A percentile compares a stretch with the other conserved stretches of the same genome.
Evolutionary conservation across 1,140 invertebrate species (phyloP).

Genomic region (Zaprionus gabonicus): DNA sequence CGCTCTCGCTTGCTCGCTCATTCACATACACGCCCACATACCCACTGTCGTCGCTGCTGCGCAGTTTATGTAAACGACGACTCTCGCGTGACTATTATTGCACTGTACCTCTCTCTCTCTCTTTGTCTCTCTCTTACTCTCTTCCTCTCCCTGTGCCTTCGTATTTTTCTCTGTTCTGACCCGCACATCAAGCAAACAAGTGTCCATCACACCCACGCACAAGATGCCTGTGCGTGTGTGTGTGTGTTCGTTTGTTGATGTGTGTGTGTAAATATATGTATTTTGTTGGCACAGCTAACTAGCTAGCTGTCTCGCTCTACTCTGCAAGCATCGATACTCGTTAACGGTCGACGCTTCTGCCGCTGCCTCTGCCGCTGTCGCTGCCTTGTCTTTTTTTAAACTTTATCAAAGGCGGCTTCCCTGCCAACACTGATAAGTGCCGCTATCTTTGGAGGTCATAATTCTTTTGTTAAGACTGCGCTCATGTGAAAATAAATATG

Average conservation of each 20-base stretch:
- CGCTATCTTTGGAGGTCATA: conserved; percentile 60
- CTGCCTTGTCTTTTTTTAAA: conserved; percentile 38
- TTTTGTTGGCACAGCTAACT: conserved; percentile 63
- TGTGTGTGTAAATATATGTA: conserved; percentile 11
- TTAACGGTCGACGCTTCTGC: conserved; percentile 24
- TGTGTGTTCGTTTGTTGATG: not conserved
- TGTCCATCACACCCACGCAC: conserved; percentile 58
- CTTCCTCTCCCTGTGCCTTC: not conserved
- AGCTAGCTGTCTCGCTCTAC: conserved; percentile 37
- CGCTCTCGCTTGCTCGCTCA: conserved; percentile 20
- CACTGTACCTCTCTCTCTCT: conserved; percentile 17
- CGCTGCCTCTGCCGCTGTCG: not conserved
- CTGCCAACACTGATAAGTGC: conserved; percentile 43
- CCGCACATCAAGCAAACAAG: conserved; percentile 71
- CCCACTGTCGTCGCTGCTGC: conserved; percentile 59
- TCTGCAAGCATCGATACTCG: conserved; percentile 54
- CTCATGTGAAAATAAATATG: conserved; percentile 4
- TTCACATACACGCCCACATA: conserved; percentile 42
- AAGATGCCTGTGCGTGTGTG: not conserved
- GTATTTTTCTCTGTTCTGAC: conserved; percentile 33
- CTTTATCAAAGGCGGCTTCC: conserved; percentile 44
- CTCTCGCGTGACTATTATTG: conserved; percentile 32
- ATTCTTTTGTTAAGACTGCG: conserved; percentile 43
- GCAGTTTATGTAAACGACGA: conserved; percentile 63
- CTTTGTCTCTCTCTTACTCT: conserved; percentile 11